Conservation (phyloP, 2,888 invertebrate genomes). For the Lithodes maja region DNA sequence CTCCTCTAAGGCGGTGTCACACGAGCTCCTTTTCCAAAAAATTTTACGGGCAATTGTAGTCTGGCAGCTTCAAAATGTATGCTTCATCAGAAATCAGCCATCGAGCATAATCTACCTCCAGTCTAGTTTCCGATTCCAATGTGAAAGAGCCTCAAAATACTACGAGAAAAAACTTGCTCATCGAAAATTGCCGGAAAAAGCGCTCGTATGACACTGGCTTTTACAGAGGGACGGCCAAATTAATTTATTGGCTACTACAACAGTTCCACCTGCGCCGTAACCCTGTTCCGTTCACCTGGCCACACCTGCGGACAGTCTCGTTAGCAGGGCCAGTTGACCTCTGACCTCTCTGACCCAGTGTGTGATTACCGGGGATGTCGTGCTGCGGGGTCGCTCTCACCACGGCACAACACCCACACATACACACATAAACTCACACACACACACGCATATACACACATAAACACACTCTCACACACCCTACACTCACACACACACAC, state of each 20-base stretch:
- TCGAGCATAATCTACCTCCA: too few relatives aligned
- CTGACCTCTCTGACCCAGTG: not conserved
- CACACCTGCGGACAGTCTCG: slow-evolving; percentile 27
- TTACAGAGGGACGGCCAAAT: slow-evolving; percentile 24
- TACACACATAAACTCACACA: slow-evolving; percentile 4
- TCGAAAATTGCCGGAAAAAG: too few relatives aligned
- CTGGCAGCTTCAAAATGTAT: too few relatives aligned
- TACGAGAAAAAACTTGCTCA: too few relatives aligned
- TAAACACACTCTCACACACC: not conserved
- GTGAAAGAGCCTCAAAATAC: too few relatives aligned
- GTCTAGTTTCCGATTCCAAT: too few relatives aligned
- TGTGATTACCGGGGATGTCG: not conserved
- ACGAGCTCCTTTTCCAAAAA: too few relatives aligned
- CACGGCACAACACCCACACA: not conserved
- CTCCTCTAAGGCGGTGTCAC: too few relatives aligned
- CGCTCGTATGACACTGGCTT: too few relatives aligned
- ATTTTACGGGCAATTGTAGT: too few relatives aligned
- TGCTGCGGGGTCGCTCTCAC: not conserved
- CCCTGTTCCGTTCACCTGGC: not conserved
- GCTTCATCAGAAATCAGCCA: too few relatives aligned
- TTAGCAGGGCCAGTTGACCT: slow-evolving; percentile 26
- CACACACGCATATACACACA: slow-evolving; percentile 8
- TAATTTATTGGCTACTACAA: slow-evolving; percentile 29
- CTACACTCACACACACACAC: slow-evolving; percentile 1
- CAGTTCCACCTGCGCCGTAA: slow-evolving; percentile 9